Base-by-base conservation (phyloP, 2,113 vertebrate genomes). In the Sakesphorus luctuosus region DNA sequence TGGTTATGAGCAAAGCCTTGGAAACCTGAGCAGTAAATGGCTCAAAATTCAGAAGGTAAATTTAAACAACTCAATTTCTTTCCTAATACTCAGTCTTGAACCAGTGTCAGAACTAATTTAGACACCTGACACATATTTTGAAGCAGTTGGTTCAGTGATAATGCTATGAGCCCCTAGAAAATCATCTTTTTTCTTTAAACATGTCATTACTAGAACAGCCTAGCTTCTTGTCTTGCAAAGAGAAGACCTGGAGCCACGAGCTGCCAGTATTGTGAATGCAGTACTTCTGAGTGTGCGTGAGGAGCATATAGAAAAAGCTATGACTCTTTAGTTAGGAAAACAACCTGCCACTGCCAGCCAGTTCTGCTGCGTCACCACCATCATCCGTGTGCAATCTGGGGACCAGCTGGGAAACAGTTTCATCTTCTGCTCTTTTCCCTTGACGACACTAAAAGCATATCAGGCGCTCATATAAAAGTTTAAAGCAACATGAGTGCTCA, bases 281-380 rank as follows among this genome's bases (percentile, higher is more conserved):
- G 76, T 58, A 23, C n/a, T 63, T 82, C 5, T 23, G 12, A 61
- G 58, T 0, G 0, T 62, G 65, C 1, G 0, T 69, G 59, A 86
- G 36, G 28, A 77, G 21, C 6, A 3, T 31, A 24, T 6, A 66
- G 47, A 62, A 87, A 74, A 67, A 93, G 26, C 74, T 65, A 2
- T 28, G 7, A 15, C 62, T 77, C 68, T 71, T 16, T 46, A 13
- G 14, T 61, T 36, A 44, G 40, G 49, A 44, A 43, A 76, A 55
- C 21, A 69, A 31, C 56, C 53, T 80, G 63, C 86, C 10, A 8
- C 79, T 86, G 94, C 58, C 72, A 92, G 36, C 36, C 72, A 58
- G 40, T 61, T 76, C 68, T 92, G 83, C 89, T 86, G 84, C 47
- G 23, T 89, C 86, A 88, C 55, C 72, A 61, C 14, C n/a, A n/a